phyloP scores from a whole-genome alignment of 2,888 invertebrate genomes.

The Toxonevra muliebris region DNA sequence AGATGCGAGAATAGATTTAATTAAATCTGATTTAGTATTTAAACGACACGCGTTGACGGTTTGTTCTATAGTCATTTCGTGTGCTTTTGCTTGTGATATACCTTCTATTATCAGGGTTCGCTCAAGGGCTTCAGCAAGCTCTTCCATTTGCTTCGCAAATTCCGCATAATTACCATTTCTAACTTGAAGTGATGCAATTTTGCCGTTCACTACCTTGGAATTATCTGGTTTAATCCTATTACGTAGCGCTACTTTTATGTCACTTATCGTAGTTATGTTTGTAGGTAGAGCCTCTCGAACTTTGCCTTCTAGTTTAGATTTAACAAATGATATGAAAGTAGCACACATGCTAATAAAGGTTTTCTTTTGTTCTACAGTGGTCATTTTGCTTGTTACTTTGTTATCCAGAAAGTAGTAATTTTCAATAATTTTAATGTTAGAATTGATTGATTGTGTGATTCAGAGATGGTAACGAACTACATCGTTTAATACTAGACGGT shows the following conservation, averaged over 20 bases:
- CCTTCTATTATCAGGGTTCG: slow-evolving; percentile 4
- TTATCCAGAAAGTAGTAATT: too few species aligned
- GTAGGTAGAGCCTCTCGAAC: slow-evolving; percentile 22
- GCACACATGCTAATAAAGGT: background rate
- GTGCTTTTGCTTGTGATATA: slow-evolving; percentile 1
- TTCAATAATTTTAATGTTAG: too few species aligned
- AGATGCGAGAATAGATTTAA: slow-evolving; percentile 8
- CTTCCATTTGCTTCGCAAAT: slow-evolving; percentile 3
- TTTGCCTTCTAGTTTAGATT: too few species aligned
- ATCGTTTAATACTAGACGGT: too few species aligned
- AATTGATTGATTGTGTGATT: too few species aligned
- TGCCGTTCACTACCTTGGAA: background rate
- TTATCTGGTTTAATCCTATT: background rate
- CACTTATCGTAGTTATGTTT: background rate
- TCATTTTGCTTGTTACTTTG: too few species aligned
- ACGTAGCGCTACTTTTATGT: slow-evolving; percentile 4
- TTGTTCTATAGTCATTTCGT: slow-evolving; percentile 13
- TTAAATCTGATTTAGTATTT: slow-evolving; percentile 6
- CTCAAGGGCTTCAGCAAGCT: slow-evolving; percentile 6
- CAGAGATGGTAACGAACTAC: too few species aligned
- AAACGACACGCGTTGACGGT: slow-evolving; percentile 11
- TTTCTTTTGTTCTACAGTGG: too few species aligned
- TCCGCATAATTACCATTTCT: background rate
- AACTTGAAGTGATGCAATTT: background rate
- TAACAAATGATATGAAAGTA: slow-evolving; percentile 15